These are phyloP conservation scores for Luffia ferchaultella DNA, from an alignment of 2,888 invertebrate genomes.

Conservation along the genomic window DNA sequence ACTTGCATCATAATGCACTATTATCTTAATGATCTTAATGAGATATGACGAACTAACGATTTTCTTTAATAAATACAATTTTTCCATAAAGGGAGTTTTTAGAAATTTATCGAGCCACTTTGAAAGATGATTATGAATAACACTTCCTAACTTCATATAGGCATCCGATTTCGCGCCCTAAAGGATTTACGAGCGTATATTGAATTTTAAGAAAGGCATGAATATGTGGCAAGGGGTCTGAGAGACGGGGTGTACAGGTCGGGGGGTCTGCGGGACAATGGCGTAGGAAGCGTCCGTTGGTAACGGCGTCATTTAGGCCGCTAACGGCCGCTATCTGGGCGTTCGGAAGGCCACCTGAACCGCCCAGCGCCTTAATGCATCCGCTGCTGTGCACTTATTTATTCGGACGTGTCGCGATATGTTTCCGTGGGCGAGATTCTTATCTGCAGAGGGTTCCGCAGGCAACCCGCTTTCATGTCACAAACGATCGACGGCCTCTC, in stretches of 20 bases:
- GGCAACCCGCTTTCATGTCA: neutral
- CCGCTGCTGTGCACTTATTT: conserved; percentile 48
- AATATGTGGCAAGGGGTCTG: too few species aligned
- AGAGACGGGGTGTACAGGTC: too few species aligned
- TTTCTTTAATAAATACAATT: too few species aligned
- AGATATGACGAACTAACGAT: too few species aligned
- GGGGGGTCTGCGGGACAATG: conserved; percentile 1
- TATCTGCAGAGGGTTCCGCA: conserved; percentile 21
- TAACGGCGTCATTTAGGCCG: conserved; percentile 34
- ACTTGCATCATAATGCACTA: too few species aligned
- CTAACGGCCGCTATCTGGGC: conserved; percentile 34
- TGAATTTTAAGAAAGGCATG: neutral
- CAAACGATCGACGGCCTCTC: neutral
- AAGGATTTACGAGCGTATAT: neutral
- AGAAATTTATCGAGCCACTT: neutral
- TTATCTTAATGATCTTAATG: too few species aligned
- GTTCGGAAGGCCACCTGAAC: conserved; percentile 45
- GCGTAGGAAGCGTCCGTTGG: conserved; percentile 17
- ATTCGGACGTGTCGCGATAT: conserved; percentile 44
- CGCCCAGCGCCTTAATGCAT: conserved; percentile 52
- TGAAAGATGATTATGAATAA: neutral
- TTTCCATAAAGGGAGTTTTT: too few species aligned
- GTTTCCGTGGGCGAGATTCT: conserved; percentile 40
- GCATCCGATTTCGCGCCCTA: neutral
- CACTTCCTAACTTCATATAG: neutral